These are phyloP conservation scores for Sanderia malayensis DNA, from an alignment of 30 jellyfish, hydroid and myxozoan species.

Conservation along the genomic window DNA sequence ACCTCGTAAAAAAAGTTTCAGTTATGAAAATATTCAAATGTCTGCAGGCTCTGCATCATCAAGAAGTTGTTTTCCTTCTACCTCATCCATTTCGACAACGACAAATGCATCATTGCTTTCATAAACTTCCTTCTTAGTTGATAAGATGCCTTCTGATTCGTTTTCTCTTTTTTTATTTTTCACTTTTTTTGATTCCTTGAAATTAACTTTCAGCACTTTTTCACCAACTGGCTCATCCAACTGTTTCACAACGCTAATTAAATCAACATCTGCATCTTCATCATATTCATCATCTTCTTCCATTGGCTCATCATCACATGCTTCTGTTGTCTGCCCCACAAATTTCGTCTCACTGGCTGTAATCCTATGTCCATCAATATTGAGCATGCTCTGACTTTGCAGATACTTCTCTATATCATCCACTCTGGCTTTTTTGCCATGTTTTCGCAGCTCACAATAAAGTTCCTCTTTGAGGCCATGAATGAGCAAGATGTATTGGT, in stretches of 20 bases:
- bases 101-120: conserved; percentile 1
- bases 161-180: background rate
- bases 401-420: background rate
- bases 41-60: background rate
- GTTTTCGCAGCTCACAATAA: background rate
- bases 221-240: background rate
- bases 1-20: no score
- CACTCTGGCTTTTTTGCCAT: background rate
- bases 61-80: background rate
- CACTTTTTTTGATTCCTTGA: background rate
- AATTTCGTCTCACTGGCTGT: background rate
- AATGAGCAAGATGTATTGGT: background rate
- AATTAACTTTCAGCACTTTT: background rate
- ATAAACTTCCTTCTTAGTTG: background rate
- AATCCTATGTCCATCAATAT: background rate
- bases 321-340: background rate
- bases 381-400: background rate
- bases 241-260: background rate
- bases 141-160: background rate
- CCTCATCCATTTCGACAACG: conserved; percentile 4
- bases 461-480: conserved; percentile 7
- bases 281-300: background rate
- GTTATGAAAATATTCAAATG: no score
- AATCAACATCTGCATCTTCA: background rate
- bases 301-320: background rate